A percentile compares a stretch with the other conserved stretches of the same genome.
Evolutionary conservation across 2,113 vertebrate species (phyloP).

Genomic region (Sander vitreus): DNA sequence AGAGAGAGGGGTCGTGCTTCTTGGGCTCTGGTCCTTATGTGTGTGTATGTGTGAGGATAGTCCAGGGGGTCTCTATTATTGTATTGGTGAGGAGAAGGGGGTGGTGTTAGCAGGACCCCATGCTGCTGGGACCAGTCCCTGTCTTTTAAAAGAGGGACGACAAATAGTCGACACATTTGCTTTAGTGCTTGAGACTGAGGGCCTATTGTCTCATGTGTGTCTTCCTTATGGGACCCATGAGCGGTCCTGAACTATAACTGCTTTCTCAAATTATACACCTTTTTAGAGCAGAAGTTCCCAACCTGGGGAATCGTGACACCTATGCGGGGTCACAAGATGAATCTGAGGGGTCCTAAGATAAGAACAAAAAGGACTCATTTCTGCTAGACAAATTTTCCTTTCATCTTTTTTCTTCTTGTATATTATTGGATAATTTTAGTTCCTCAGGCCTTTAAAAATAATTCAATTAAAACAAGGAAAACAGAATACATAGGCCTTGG

Average conservation of each 20-base stretch:
- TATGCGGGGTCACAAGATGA: neutral
- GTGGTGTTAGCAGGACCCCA: slow-evolving; percentile 54
- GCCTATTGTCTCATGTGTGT: slow-evolving; percentile 65
- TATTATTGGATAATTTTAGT: neutral
- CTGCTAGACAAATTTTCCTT: neutral
- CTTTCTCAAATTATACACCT: neutral
- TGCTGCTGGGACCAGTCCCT: slow-evolving; percentile 69
- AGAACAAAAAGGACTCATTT: neutral
- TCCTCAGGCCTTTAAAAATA: neutral
- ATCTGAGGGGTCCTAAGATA: neutral
- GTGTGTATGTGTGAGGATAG: slow-evolving; percentile 39
- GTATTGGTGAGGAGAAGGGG: slow-evolving; percentile 34
- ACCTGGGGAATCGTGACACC: neutral
- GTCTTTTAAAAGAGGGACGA: slow-evolving; percentile 55
- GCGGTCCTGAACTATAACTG: slow-evolving; percentile 33
- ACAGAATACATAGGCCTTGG: no score
- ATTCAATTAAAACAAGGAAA: neutral
- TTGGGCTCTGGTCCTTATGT: slow-evolving; percentile 16
- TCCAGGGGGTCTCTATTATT: slow-evolving; percentile 66
- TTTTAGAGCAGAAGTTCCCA: neutral
- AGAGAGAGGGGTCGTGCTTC: slow-evolving; percentile 58
- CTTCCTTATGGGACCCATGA: slow-evolving; percentile 27
- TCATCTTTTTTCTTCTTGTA: neutral
- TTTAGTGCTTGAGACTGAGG: slow-evolving; percentile 56
- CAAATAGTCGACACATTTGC: slow-evolving; percentile 70